These are phyloP conservation scores for Plebejus melissa DNA, from an alignment of 2,888 invertebrate genomes.

Conservation along the genomic window DNA sequence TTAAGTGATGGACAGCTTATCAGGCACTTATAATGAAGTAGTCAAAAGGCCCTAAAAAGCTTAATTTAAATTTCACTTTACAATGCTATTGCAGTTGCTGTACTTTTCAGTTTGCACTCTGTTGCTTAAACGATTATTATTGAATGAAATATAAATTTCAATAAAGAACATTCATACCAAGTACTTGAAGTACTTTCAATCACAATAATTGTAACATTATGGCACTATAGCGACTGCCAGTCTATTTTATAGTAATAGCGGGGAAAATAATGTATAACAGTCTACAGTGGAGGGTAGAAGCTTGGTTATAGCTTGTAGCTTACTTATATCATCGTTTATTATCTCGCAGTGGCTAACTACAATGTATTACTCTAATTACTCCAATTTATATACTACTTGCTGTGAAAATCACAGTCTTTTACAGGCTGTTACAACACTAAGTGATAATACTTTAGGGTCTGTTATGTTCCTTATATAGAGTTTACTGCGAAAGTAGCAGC, in stretches of 20 bases:
- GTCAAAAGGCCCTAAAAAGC: no score
- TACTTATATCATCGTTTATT: not conserved
- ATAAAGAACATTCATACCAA: not conserved
- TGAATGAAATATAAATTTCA: not conserved
- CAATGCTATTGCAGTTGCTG: no score
- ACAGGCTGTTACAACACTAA: no score
- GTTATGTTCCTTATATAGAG: no score
- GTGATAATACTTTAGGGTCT: no score
- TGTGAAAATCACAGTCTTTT: not conserved
- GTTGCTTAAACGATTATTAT: not conserved
- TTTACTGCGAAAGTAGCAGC: no score
- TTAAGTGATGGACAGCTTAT: no score
- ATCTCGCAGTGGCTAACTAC: constrained; percentile 1
- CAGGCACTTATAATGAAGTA: no score
- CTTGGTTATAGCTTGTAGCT: not conserved
- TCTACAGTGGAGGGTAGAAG: not conserved
- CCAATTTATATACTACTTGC: not conserved
- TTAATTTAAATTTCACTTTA: no score
- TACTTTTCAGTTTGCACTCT: no score
- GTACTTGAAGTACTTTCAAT: not conserved
- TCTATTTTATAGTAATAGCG: not conserved
- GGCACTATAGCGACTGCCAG: not conserved
- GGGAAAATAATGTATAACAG: not conserved
- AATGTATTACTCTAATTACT: not conserved
- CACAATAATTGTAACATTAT: constrained; percentile 1